A percentile compares a stretch with the other conserved stretches of the same genome.
phyloP scores from a whole-genome alignment of 2,888 invertebrate species.

The Drosophila hamatofila region DNA sequence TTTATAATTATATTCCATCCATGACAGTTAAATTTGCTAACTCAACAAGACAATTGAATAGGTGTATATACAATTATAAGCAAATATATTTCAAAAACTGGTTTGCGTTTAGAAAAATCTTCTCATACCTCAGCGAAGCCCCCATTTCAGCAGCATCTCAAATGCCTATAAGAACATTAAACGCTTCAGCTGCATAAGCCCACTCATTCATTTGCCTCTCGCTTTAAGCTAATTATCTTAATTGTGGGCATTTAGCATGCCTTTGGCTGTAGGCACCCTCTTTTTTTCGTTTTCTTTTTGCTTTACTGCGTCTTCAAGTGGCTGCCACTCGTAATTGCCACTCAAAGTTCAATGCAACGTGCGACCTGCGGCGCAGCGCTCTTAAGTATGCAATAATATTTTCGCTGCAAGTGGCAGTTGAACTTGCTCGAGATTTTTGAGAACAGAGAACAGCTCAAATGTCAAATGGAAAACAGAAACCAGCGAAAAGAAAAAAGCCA shows the following conservation, averaged over 20 bases:
- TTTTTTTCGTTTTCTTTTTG: background rate
- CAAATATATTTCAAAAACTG: background rate
- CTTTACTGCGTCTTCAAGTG: constrained; percentile 34
- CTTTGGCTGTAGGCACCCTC: background rate
- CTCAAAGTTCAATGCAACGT: constrained; percentile 44
- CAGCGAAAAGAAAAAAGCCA: constrained; percentile 3
- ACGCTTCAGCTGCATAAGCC: background rate
- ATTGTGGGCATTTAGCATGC: constrained; percentile 61
- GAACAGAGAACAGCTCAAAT: constrained; percentile 11
- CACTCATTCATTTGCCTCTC: background rate
- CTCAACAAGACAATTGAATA: too few species aligned
- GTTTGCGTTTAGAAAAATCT: background rate
- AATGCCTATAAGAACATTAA: background rate
- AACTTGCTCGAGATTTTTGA: constrained; percentile 30
- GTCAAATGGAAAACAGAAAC: too few species aligned
- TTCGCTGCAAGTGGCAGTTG: constrained; percentile 27
- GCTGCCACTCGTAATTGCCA: constrained; percentile 38
- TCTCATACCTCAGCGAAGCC: background rate
- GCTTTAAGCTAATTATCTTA: constrained; percentile 61
- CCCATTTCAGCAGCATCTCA: background rate
- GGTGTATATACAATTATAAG: background rate
- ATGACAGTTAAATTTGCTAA: too few species aligned
- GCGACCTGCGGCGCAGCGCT: constrained; percentile 5
- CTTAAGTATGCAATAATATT: constrained; percentile 45
- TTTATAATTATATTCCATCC: too few species aligned